These are phyloP conservation scores for Puma concolor DNA, from an alignment of 2,113 vertebrate species.

Conservation along the genomic window DNA sequence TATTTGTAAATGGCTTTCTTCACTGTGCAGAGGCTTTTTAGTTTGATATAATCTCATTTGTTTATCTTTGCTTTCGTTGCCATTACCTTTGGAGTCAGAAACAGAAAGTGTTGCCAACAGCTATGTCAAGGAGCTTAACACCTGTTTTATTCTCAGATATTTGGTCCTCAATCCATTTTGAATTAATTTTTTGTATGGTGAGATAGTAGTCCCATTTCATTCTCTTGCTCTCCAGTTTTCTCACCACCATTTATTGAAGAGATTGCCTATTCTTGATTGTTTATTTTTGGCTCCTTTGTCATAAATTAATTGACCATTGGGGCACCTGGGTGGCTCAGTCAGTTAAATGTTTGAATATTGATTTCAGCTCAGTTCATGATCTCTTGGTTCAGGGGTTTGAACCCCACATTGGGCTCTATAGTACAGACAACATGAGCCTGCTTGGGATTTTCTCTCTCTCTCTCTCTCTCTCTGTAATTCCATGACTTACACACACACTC, in stretches of 20 bases:
- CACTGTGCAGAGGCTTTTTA: not conserved
- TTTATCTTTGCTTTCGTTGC: not conserved
- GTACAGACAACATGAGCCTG: too few species aligned
- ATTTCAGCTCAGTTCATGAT: too few species aligned
- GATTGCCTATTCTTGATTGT: not conserved
- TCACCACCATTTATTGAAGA: not conserved
- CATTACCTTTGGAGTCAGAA: not conserved
- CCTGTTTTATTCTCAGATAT: not conserved
- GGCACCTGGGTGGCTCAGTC: too few species aligned
- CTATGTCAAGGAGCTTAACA: not conserved
- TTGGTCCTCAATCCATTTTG: not conserved
- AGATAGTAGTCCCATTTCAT: not conserved
- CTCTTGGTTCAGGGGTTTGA: too few species aligned
- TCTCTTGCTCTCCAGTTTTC: not conserved
- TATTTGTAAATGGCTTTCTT: not conserved
- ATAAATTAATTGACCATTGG: not conserved
- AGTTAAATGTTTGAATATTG: too few species aligned
- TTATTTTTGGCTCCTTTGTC: not conserved
- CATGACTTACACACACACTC: too few species aligned
- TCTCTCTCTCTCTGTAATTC: too few species aligned
- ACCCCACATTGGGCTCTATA: too few species aligned
- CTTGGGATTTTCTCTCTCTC: too few species aligned
- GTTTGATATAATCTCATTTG: not conserved
- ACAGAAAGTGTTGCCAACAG: not conserved
- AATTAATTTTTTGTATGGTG: not conserved